Percentiles rank a stretch among this genome's conserved stretches.
Conservation (phyloP, 2,888 invertebrate species). For the Amblyjoppa proteus region DNA sequence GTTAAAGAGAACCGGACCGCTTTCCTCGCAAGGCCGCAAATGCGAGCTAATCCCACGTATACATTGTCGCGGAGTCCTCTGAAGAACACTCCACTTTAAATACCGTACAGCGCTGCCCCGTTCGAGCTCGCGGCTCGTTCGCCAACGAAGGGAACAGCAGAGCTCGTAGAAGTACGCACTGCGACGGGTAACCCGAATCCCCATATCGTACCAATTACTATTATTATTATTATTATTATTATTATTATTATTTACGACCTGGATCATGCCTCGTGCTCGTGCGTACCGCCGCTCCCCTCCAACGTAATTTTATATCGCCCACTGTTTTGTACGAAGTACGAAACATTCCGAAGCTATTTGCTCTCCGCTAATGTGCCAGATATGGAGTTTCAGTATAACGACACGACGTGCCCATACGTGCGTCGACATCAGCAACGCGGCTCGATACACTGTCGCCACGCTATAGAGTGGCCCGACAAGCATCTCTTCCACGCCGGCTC, state of each 20-base stretch:
- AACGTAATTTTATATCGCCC: conserved; percentile 5
- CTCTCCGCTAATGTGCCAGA: conserved; percentile 18
- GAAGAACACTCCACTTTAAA: background rate
- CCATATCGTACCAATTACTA: conserved; percentile 12
- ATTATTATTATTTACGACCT: conserved; percentile 1
- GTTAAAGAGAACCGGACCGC: conserved; percentile 9
- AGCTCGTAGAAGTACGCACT: conserved; percentile 3
- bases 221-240: conserved; percentile 6
- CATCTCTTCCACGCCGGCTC: background rate
- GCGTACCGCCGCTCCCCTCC: background rate
- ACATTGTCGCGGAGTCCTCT: background rate
- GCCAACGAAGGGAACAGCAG: background rate
- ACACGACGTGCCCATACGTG: conserved; percentile 15
- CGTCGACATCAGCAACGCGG: conserved; percentile 21
- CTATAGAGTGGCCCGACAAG: background rate
- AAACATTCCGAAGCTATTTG: conserved; percentile 31
- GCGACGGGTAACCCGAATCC: conserved; percentile 2
- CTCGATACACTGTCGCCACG: conserved; percentile 31
- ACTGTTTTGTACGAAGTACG: conserved; percentile 14
- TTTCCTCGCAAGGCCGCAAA: conserved; percentile 35
- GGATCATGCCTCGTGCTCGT: background rate
- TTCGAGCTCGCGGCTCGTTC: background rate
- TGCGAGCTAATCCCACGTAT: background rate
- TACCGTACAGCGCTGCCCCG: background rate
- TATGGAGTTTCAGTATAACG: conserved; percentile 11